Conservation (phyloP, 2,888 invertebrate genomes). For the Drosophila maculinotata region DNA sequence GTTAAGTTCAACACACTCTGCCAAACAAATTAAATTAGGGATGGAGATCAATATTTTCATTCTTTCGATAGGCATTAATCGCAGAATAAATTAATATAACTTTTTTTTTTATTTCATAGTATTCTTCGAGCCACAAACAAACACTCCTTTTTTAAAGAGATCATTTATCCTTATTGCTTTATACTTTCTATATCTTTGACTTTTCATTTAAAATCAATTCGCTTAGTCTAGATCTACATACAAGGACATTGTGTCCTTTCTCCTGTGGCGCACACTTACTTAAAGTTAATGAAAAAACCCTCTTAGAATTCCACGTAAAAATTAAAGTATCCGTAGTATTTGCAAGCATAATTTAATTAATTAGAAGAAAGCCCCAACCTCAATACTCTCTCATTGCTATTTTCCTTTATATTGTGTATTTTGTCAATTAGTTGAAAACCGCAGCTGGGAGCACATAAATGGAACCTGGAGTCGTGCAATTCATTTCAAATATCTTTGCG, state of each 20-base stretch:
- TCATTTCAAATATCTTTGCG: conserved; percentile 32
- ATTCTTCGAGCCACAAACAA: no score
- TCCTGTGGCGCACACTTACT: conserved; percentile 13
- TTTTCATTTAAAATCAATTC: no score
- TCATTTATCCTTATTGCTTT: no score
- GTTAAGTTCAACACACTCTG: conserved; percentile 13
- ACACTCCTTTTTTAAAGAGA: no score
- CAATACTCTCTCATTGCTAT: neutral
- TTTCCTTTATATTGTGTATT: conserved; percentile 14
- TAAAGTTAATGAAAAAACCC: conserved; percentile 46
- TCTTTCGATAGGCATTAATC: neutral
- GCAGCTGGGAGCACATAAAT: conserved; percentile 35
- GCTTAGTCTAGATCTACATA: no score
- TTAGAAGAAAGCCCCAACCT: conserved; percentile 33
- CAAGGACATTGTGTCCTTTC: conserved; percentile 1
- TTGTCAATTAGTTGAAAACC: conserved; percentile 51
- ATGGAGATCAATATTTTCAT: neutral
- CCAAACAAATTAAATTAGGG: neutral
- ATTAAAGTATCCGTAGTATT: conserved; percentile 25
- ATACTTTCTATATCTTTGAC: no score
- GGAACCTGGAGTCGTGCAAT: conserved; percentile 22
- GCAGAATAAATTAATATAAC: no score
- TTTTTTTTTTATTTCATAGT: no score
- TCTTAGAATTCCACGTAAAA: conserved; percentile 39
- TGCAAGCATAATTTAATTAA: conserved; percentile 60